phyloP scores from a whole-genome alignment of 2,797 vertebrate genomes.

The Enteromius trimaculatus region DNA sequence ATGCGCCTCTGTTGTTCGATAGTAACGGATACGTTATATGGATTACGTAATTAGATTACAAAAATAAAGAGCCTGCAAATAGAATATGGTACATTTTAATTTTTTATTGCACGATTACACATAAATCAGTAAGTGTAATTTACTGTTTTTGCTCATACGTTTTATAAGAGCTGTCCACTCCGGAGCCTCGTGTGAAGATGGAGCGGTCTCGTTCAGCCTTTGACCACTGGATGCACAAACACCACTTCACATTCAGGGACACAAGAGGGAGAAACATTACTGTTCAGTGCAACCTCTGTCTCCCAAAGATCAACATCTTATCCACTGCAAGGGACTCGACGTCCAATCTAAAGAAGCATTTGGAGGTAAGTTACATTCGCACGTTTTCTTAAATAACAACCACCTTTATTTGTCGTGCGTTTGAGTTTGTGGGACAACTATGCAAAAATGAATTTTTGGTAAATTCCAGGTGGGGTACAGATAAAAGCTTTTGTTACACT shows the following conservation, averaged over 20 bases:
- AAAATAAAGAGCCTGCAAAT: slow-evolving; percentile 27
- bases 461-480: background rate
- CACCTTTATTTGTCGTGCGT: background rate
- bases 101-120: background rate
- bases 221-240: slow-evolving; percentile 45
- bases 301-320: slow-evolving; percentile 40
- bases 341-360: slow-evolving; percentile 44
- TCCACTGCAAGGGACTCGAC: slow-evolving; percentile 36
- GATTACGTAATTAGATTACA: slow-evolving; percentile 50
- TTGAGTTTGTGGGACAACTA: background rate
- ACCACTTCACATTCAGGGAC: slow-evolving; percentile 39
- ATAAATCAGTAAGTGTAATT: background rate
- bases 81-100: background rate
- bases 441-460: slow-evolving; percentile 2
- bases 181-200: slow-evolving; percentile 29
- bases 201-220: slow-evolving; percentile 26
- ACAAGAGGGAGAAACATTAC: slow-evolving; percentile 27
- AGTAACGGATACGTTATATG: slow-evolving; percentile 38
- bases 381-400: background rate
- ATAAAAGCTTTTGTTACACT: background rate
- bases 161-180: slow-evolving; percentile 1
- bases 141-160: background rate
- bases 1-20: slow-evolving; percentile 23
- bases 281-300: slow-evolving; percentile 46
- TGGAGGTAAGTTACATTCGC: slow-evolving; percentile 27